phyloP scores from a whole-genome alignment of 2,797 vertebrate genomes.

The Pelodytes ibericus region DNA sequence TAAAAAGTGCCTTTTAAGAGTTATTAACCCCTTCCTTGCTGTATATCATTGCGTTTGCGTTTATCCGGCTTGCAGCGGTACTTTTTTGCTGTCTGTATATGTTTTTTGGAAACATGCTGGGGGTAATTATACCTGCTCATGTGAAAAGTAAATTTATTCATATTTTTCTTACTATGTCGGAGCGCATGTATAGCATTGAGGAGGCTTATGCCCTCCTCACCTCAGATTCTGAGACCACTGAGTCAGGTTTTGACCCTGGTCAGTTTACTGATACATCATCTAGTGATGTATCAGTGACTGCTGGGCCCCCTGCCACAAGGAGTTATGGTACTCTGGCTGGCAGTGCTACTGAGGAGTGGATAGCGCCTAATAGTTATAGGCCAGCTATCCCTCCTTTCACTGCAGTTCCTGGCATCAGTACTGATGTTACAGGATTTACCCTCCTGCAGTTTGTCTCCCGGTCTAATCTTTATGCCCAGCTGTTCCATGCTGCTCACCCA shows the following conservation, averaged over 20 bases:
- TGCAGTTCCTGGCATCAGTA: not conserved
- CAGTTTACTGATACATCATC: not conserved
- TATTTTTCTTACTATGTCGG: not conserved
- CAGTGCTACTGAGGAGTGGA: not conserved
- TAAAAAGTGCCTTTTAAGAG: too few relatives aligned
- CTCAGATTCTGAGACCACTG: not conserved
- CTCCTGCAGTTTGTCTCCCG: not conserved
- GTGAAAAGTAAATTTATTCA: too few relatives aligned
- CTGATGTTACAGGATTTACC: not conserved
- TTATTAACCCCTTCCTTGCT: too few relatives aligned
- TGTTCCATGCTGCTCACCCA: not conserved
- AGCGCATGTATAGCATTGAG: not conserved
- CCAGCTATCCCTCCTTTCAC: constrained; percentile 3
- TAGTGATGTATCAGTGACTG: not conserved
- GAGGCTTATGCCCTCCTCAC: not conserved
- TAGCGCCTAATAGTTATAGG: not conserved
- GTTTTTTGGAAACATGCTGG: too few relatives aligned
- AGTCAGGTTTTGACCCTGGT: not conserved
- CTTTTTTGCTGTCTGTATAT: too few relatives aligned
- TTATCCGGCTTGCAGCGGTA: too few relatives aligned
- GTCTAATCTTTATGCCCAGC: not conserved
- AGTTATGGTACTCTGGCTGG: not conserved
- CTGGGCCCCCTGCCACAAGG: not conserved
- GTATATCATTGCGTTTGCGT: too few relatives aligned
- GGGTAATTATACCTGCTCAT: too few relatives aligned